Conservation (phyloP, 2,797 vertebrate genomes). For the Cryptoprocta ferox region DNA sequence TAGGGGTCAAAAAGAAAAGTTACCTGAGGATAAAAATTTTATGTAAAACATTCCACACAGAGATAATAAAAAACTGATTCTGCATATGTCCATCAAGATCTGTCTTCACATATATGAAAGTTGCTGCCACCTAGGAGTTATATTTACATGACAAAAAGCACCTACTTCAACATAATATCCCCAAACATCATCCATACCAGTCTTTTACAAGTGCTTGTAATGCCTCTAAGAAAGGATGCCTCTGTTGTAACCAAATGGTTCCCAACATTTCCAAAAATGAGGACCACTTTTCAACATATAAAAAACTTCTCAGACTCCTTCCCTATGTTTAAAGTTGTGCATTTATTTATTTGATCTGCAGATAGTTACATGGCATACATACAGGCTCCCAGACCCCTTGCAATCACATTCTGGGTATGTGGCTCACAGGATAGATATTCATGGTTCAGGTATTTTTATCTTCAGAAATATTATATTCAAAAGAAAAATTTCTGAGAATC, state of each 20-base stretch:
- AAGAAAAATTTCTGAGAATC: slow-evolving; percentile 26
- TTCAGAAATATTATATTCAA: background rate
- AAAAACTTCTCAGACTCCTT: background rate
- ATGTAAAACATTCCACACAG: slow-evolving; percentile 14
- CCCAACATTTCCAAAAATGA: background rate
- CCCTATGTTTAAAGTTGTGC: background rate
- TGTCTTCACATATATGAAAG: background rate
- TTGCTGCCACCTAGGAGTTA: background rate
- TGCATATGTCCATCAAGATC: background rate
- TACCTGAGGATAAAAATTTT: slow-evolving; percentile 18
- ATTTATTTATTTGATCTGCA: background rate
- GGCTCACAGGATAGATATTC: background rate
- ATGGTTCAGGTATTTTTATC: background rate
- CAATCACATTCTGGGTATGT: background rate
- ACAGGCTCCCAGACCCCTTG: background rate
- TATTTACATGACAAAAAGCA: background rate
- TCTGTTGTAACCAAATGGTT: slow-evolving; percentile 20
- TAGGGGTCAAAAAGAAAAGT: background rate
- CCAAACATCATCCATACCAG: background rate
- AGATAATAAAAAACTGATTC: background rate
- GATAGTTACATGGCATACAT: background rate
- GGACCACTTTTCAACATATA: background rate
- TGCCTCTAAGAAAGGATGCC: background rate
- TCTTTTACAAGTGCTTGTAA: background rate
- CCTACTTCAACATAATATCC: background rate